These are phyloP conservation scores for Seriola rivoliana DNA, from an alignment of 2,113 vertebrate species.

Conservation along the genomic window DNA sequence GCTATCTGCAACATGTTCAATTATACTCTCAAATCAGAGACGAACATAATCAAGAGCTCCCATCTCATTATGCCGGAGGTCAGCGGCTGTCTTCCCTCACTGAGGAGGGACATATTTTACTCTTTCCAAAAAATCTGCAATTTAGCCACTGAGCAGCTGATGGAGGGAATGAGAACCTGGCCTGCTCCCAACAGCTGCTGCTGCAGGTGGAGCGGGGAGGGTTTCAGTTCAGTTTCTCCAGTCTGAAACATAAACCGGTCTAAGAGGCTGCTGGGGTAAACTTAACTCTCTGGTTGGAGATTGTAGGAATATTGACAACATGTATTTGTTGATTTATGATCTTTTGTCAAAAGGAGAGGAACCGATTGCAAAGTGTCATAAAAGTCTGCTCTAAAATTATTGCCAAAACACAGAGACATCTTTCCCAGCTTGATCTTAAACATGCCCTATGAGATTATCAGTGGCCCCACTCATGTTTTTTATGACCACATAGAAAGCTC, in stretches of 20 bases:
- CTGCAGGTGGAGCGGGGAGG: constrained; percentile 18
- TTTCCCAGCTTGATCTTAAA: no score
- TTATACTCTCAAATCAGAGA: constrained; percentile 78
- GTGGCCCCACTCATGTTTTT: neutral
- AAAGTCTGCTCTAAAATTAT: neutral
- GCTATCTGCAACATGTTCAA: constrained; percentile 77
- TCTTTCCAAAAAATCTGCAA: constrained; percentile 40
- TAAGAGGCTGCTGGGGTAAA: neutral
- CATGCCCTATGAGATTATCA: neutral
- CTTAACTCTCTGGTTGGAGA: neutral
- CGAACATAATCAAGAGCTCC: constrained; percentile 76
- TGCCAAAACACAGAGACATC: no score
- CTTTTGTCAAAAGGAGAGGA: neutral
- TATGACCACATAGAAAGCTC: neutral
- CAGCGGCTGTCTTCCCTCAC: constrained; percentile 55
- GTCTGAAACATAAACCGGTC: neutral
- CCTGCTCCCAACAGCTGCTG: constrained; percentile 22
- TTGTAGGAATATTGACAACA: neutral
- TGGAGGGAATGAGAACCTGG: constrained; percentile 9
- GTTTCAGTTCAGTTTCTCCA: constrained; percentile 1
- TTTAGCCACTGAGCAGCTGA: constrained; percentile 39
- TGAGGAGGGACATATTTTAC: constrained; percentile 20
- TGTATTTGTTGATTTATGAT: neutral
- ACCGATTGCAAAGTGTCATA: neutral
- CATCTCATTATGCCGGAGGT: constrained; percentile 66